phyloP scores from a whole-genome alignment of 2,888 invertebrate species.

The Coenonympha arcania region DNA sequence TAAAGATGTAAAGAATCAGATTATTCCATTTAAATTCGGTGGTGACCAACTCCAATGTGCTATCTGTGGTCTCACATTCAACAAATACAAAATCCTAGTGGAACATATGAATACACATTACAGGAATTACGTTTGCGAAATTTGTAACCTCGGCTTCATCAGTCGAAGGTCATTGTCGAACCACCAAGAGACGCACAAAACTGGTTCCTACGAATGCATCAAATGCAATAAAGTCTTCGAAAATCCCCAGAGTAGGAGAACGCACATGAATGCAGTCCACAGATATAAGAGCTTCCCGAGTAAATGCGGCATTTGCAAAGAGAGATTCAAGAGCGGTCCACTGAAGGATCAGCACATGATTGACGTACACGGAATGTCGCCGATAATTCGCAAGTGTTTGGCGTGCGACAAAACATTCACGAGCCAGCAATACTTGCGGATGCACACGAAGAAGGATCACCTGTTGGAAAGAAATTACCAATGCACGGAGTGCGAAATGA shows the following conservation, averaged over 20 bases:
- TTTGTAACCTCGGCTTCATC: conserved; percentile 38
- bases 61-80: conserved; percentile 26
- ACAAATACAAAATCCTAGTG: conserved; percentile 29
- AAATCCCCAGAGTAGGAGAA: conserved; percentile 25
- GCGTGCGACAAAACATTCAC: conserved; percentile 32
- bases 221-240: conserved; percentile 30
- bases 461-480: conserved; percentile 26
- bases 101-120: conserved; percentile 46
- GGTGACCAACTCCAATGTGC: conserved; percentile 28
- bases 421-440: conserved; percentile 20
- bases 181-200: conserved; percentile 33
- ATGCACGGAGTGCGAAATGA: conserved; percentile 36
- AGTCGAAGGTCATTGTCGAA: conserved; percentile 29
- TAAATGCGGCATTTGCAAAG: conserved; percentile 7
- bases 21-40: conserved; percentile 38
- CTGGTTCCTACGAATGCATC: conserved; percentile 38
- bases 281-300: not conserved
- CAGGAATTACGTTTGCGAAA: conserved; percentile 39
- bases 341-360: conserved; percentile 31
- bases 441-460: conserved; percentile 30
- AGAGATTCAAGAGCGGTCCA: conserved; percentile 4
- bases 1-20: not conserved
- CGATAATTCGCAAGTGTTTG: conserved; percentile 26
- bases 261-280: conserved; percentile 26
- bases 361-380: conserved; percentile 27